Percentiles rank a stretch among this genome's conserved stretches.
phyloP scores from a whole-genome alignment of 2,113 vertebrate genomes.

The Hiodon alosoides region DNA sequence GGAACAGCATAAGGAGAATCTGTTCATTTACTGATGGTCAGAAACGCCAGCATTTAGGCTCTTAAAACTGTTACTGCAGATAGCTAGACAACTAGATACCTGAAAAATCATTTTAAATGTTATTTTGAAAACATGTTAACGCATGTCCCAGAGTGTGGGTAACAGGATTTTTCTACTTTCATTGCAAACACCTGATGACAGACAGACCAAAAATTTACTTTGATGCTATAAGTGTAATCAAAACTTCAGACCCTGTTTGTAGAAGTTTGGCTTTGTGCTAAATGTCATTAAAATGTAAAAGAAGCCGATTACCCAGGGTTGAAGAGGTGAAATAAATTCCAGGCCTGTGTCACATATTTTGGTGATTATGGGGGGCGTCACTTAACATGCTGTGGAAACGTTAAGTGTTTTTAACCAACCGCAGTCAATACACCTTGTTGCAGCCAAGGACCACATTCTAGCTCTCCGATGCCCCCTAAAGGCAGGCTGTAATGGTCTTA shows the following conservation, averaged over 20 bases:
- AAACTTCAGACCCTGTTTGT: neutral
- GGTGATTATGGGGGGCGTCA: too few species aligned
- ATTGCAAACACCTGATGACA: neutral
- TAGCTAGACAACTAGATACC: neutral
- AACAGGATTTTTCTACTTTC: neutral
- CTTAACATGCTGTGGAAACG: neutral
- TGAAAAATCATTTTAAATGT: slow-evolving; percentile 19
- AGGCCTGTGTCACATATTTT: too few species aligned
- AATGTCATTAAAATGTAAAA: neutral
- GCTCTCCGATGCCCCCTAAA: slow-evolving; percentile 35
- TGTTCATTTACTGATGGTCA: neutral
- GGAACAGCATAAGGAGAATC: neutral
- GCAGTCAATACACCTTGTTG: neutral
- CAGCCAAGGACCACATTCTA: neutral
- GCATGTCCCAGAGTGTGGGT: slow-evolving; percentile 11
- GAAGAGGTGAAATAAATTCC: too few species aligned
- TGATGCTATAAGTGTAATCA: neutral
- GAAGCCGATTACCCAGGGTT: too few species aligned
- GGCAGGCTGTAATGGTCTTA: slow-evolving; percentile 53
- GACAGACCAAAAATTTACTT: neutral
- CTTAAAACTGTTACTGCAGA: neutral
- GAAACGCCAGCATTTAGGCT: neutral
- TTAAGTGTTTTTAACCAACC: neutral
- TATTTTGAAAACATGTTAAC: slow-evolving; percentile 21
- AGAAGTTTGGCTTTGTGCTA: neutral